A percentile compares a stretch with the other conserved stretches of the same genome.
phyloP scores from a whole-genome alignment of 2,888 invertebrate species.

The Sceliomorpha sp. region DNA sequence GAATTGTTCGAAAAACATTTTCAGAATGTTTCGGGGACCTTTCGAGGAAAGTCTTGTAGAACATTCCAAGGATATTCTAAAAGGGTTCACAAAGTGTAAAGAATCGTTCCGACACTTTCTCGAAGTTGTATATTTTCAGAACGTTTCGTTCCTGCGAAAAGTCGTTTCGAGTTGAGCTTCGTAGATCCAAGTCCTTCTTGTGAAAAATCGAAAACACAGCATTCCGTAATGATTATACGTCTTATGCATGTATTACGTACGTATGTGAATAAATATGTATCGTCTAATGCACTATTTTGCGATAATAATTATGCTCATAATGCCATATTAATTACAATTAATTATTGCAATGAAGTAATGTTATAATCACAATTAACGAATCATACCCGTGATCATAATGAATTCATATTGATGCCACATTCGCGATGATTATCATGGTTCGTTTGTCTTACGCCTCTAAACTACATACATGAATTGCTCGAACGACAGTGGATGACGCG shows the following conservation, averaged over 20 bases:
- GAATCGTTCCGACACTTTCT: no score
- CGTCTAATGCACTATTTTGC: slow-evolving; percentile 42
- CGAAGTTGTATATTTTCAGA: no score
- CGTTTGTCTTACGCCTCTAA: slow-evolving; percentile 14
- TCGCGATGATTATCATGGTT: slow-evolving; percentile 10
- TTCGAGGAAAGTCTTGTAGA: no score
- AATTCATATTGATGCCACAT: slow-evolving; percentile 32
- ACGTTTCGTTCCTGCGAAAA: no score
- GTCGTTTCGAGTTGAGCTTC: no score
- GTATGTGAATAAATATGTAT: slow-evolving; percentile 47
- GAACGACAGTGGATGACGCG: slow-evolving; percentile 10
- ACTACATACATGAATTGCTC: slow-evolving; percentile 14
- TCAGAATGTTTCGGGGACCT: no score
- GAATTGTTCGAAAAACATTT: no score
- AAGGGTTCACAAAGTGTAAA: no score
- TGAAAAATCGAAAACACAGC: slow-evolving; percentile 27
- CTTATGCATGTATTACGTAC: slow-evolving; percentile 40
- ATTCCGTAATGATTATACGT: slow-evolving; percentile 29
- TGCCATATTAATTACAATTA: slow-evolving; percentile 50
- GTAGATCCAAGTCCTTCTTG: no score
- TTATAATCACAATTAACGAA: slow-evolving; percentile 36
- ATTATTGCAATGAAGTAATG: slow-evolving; percentile 47
- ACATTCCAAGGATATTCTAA: no score
- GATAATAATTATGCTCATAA: slow-evolving; percentile 40
- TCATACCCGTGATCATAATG: slow-evolving; percentile 25